phyloP scores from a whole-genome alignment of 2,113 vertebrate species.

The Malaclemys terrapin region DNA sequence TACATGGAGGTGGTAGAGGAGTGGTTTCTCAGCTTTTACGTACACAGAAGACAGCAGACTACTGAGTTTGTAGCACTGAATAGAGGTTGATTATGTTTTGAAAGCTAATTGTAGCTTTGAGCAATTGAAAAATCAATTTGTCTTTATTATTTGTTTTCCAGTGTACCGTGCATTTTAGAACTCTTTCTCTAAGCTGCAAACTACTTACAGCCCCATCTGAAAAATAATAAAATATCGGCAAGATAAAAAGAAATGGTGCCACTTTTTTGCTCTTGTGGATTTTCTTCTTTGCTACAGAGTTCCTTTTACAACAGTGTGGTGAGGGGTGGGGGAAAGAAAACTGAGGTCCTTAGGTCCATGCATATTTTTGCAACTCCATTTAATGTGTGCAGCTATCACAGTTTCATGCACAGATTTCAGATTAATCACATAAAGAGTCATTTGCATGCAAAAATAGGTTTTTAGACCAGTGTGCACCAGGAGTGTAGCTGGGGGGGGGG shows the following conservation, averaged over 20 bases:
- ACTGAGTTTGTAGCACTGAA: not conserved
- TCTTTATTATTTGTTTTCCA: conserved; percentile 45
- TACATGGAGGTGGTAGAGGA: not conserved
- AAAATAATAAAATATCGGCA: not conserved
- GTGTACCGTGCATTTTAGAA: not conserved
- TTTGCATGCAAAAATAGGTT: not conserved
- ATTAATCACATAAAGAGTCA: not conserved
- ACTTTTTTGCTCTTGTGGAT: not conserved
- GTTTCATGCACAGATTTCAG: not conserved
- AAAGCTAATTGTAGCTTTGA: conserved; percentile 18
- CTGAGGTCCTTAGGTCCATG: not conserved
- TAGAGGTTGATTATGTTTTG: conserved; percentile 23
- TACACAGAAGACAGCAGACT: not conserved
- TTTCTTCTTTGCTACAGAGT: not conserved
- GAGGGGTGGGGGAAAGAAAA: not conserved
- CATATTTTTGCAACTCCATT: not conserved
- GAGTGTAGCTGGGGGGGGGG: too few species aligned
- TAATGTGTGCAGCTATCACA: not conserved
- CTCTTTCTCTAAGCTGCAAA: not conserved
- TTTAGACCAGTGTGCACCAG: not conserved
- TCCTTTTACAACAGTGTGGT: not conserved
- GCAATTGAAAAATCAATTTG: not conserved
- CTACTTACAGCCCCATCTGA: not conserved
- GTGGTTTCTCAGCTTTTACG: not conserved
- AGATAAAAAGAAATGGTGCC: not conserved